Percentiles rank a stretch among this genome's conserved stretches.
These are phyloP conservation scores for Tholera decimalis DNA, from an alignment of 2,888 invertebrate species.

Conservation along the genomic window DNA sequence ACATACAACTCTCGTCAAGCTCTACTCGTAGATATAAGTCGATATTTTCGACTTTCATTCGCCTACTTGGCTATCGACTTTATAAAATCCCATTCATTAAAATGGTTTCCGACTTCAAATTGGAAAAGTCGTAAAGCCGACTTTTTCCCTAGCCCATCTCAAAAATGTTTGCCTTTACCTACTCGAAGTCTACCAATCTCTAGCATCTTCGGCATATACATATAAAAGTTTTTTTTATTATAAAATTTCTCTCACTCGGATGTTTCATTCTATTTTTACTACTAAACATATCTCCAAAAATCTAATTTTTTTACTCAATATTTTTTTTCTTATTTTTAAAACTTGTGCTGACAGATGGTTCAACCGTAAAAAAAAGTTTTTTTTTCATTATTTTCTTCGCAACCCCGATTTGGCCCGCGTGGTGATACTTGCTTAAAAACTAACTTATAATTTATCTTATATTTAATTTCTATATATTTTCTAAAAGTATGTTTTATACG, in stretches of 20 bases:
- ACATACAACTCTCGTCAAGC: constrained; percentile 52
- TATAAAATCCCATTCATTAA: constrained; percentile 45
- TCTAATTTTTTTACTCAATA: constrained; percentile 84
- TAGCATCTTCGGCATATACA: constrained; percentile 62
- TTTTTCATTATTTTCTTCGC: constrained; percentile 69
- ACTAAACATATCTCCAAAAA: constrained; percentile 91
- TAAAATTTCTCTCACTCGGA: constrained; percentile 69
- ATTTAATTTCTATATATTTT: constrained; percentile 79
- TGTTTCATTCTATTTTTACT: constrained; percentile 74
- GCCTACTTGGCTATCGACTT: constrained; percentile 31
- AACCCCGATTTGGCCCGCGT: constrained; percentile 89
- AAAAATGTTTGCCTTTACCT: constrained; percentile 55
- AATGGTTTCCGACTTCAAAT: constrained; percentile 59
- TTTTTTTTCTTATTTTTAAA: constrained; percentile 74
- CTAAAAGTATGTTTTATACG: constrained; percentile 83
- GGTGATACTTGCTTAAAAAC: constrained; percentile 78
- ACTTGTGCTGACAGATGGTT: constrained; percentile 85
- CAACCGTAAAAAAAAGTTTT: constrained; percentile 72
- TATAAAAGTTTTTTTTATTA: constrained; percentile 68
- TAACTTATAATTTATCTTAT: constrained; percentile 69
- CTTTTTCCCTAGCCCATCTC: constrained; percentile 57
- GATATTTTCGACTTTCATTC: constrained; percentile 41
- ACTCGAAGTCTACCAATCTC: constrained; percentile 58
- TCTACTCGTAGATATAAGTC: constrained; percentile 49
- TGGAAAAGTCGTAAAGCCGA: constrained; percentile 61